Evolutionary conservation across 2,888 invertebrate genomes (phyloP), one percentile per base, ranked within the genome.

Genomic region (Hoplodrina blanda): DNA sequence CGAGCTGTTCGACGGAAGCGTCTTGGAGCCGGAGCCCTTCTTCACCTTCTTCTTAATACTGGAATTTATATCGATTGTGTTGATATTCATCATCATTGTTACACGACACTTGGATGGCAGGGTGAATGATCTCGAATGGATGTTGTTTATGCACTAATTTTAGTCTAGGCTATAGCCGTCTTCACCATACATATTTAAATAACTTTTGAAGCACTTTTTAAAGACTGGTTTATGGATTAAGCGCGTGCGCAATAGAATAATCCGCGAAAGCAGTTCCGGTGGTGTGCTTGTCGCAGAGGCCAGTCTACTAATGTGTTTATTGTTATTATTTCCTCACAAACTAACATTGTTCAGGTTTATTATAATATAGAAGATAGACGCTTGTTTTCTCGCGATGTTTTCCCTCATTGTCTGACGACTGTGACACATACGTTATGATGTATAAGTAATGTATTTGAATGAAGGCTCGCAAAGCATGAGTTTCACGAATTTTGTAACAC

Each of bases 11-110:
- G 98, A 97, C 61, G 98, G 98, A 79, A 98, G 95, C 6, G 98
- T 98, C 95, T 98, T 98, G 7, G 98, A 98, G 33, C 98, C 98
- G 0, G 98, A 98, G 30, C 97, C 97, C 90, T 98, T 98, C 95
- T 98, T 98, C 88, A 97, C 98, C 95, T 98, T 98, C 94, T 98
- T 98, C 95, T 98, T 98, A 91, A 98, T 98, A 93, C 98, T 97
- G 84, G 11, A 85, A 79, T 61, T 1, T 0, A 52, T 37, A 41
- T 57, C 33, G 30, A 11, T 2, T 15, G 7, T 30, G 17, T 37
- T 30, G 17, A 52, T 50, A 44, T 30, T 63, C 20, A 53, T 63
- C 30, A 60, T 66, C 37, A 20, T 65, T 60, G 25, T 19, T 37
- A n/a, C 44, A 19, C 25, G 49, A 7, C 13, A 50, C n/a, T 19